Conservation (phyloP, 2,888 invertebrate species). For the Drosophila buzzatii region DNA sequence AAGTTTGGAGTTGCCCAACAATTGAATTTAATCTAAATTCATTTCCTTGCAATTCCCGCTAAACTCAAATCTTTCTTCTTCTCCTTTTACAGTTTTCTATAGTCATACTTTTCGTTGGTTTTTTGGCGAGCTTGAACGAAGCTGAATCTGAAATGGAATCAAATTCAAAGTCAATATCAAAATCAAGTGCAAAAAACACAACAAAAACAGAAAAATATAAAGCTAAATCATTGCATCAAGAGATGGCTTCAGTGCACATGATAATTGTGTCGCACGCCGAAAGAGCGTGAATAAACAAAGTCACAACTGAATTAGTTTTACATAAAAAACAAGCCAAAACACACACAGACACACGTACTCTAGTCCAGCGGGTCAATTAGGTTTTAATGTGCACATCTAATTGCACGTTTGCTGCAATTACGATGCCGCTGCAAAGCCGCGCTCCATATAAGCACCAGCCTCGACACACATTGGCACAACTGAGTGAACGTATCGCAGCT, state of each 20-base stretch:
- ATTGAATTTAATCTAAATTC: no score
- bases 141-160: neutral
- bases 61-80: neutral
- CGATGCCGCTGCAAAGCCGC: neutral
- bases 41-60: no score
- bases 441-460: constrained; percentile 56
- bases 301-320: constrained; percentile 17
- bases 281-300: constrained; percentile 13
- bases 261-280: constrained; percentile 48
- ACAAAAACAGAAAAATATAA: no score
- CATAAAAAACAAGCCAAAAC: neutral
- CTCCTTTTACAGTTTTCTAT: neutral
- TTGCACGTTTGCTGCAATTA: constrained; percentile 41
- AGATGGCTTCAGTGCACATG: constrained; percentile 54
- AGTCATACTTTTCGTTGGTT: neutral
- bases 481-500: constrained; percentile 22
- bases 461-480: constrained; percentile 50
- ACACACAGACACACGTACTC: constrained; percentile 8
- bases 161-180: neutral
- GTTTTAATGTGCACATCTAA: constrained; percentile 51
- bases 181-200: neutral
- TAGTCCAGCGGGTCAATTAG: constrained; percentile 54
- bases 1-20: no score
- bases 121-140: no score
- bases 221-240: neutral